A percentile compares a stretch with the other conserved stretches of the same genome.
Conservation (phyloP, 2,797 vertebrate genomes). For the Diplodus sargus region DNA sequence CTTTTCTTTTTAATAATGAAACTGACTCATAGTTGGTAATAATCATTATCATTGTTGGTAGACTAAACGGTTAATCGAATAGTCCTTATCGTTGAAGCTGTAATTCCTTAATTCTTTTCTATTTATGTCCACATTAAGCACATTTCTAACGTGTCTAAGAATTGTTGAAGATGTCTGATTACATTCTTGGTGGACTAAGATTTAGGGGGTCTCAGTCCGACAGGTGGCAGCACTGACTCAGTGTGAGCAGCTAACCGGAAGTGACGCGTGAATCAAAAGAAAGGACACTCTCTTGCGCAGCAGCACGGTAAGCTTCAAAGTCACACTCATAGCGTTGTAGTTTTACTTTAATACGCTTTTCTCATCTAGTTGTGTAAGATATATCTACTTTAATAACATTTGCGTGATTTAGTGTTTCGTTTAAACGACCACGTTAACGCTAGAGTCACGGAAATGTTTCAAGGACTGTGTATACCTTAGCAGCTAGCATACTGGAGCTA, state of each 20-base stretch:
- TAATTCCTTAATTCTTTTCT: too few species aligned
- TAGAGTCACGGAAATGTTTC: neutral
- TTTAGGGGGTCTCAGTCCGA: neutral
- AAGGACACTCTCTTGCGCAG: slow-evolving; percentile 24
- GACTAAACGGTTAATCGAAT: too few species aligned
- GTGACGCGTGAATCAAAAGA: neutral
- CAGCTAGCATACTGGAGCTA: slow-evolving; percentile 22
- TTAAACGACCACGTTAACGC: neutral
- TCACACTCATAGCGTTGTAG: slow-evolving; percentile 9
- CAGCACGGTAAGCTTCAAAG: slow-evolving; percentile 71
- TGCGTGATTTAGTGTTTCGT: rapidly evolving
- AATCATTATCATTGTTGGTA: too few species aligned
- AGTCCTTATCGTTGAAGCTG: too few species aligned
- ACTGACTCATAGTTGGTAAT: too few species aligned
- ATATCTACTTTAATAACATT: rapidly evolving
- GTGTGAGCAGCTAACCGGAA: too few species aligned
- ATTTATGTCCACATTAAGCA: too few species aligned
- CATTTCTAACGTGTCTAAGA: too few species aligned
- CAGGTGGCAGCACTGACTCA: slow-evolving; percentile 35
- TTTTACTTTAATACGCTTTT: rapidly evolving
- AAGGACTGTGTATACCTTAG: slow-evolving; percentile 46
- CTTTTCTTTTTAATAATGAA: too few species aligned
- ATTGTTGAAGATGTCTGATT: too few species aligned
- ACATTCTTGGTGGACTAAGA: neutral
- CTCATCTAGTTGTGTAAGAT: rapidly evolving